Conservation (phyloP, 2,888 invertebrate species). For the Nomada fucata region DNA sequence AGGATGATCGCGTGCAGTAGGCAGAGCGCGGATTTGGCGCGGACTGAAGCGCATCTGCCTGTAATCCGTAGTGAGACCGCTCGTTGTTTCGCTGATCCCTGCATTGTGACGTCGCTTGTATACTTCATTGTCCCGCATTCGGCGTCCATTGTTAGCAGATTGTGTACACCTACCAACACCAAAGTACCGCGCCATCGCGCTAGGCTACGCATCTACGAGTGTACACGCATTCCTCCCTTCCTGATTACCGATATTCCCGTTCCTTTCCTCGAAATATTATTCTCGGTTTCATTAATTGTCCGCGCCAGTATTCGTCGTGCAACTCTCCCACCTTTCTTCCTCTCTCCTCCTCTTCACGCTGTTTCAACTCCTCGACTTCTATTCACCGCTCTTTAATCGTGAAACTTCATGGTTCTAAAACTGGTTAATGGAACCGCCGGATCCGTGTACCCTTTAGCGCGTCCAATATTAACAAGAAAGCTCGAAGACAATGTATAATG, state of each 20-base stretch:
- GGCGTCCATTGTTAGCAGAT: constrained; percentile 77
- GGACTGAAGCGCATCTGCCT: constrained; percentile 78
- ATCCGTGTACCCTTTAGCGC: not conserved
- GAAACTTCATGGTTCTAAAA: no score
- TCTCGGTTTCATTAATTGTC: not conserved
- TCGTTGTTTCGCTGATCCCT: constrained; percentile 81
- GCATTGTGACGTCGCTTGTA: constrained; percentile 80
- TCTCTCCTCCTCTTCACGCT: not conserved
- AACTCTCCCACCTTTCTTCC: not conserved
- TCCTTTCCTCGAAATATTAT: not conserved
- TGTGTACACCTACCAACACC: constrained; percentile 78
- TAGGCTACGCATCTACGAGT: constrained; percentile 50
- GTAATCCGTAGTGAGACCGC: constrained; percentile 81
- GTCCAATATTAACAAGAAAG: no score
- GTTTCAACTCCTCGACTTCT: no score
- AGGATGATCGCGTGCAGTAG: constrained; percentile 50
- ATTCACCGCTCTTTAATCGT: no score
- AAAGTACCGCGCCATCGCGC: constrained; percentile 56
- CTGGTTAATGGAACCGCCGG: no score
- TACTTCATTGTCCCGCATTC: constrained; percentile 79
- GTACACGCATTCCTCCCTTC: constrained; percentile 14
- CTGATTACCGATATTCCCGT: constrained; percentile 21
- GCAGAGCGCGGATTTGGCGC: constrained; percentile 66
- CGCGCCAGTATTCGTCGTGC: not conserved
- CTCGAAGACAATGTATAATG: not conserved